Base-by-base conservation (phyloP, 2,797 vertebrate genomes). In the Picus viridis region DNA sequence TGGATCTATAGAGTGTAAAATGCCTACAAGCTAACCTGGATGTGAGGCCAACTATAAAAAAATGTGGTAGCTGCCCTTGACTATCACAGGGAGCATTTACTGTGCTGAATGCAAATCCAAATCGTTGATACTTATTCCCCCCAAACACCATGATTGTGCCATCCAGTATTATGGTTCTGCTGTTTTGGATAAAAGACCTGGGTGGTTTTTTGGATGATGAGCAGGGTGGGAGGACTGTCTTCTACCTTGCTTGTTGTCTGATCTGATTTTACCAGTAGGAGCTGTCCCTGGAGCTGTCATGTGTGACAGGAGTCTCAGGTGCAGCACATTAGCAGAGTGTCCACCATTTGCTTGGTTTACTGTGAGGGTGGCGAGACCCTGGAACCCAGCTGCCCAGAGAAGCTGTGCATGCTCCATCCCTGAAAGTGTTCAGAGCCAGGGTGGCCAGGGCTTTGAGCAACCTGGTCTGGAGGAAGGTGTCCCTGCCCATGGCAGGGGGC, bases 111-210 rank as follows among this genome's bases (percentile, higher is more conserved):
- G 39, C n/a, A 76, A 12, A 41, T 62, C 36, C n/a, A 76, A 58
- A 4, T 49, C 86, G 23, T 27, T 54, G 65, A 23, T 54, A 20
- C 11, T 43, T 64, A 6, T 19, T 88, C 15, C 51, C 47, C 23
- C 10, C 11, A 51, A 65, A 17, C 27, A 23, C 1, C 54, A 3
- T 24, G 4, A 0, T 13, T 0, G 1, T 65, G n/a, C 30, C 7
- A 27, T 53, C 43, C 15, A 1, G 61, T 61, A 23, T 30, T 71
- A 27, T 43, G 18, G 34, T 34, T 51, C 17, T 89, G 26, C 32
- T 26, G 16, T 9, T 86, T 34, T 32, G 62, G 32, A 5, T 87
- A 6, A 57, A 84, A 83, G 34, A 56, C 65, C 16, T 45, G 23
- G 61, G 23, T 39, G 39, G 9, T 22, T 34, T 41, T 81, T 47